Percentiles rank a stretch among this genome's conserved stretches.
phyloP scores from a whole-genome alignment of 1,140 invertebrate species.

The Drosophila setifemur region DNA sequence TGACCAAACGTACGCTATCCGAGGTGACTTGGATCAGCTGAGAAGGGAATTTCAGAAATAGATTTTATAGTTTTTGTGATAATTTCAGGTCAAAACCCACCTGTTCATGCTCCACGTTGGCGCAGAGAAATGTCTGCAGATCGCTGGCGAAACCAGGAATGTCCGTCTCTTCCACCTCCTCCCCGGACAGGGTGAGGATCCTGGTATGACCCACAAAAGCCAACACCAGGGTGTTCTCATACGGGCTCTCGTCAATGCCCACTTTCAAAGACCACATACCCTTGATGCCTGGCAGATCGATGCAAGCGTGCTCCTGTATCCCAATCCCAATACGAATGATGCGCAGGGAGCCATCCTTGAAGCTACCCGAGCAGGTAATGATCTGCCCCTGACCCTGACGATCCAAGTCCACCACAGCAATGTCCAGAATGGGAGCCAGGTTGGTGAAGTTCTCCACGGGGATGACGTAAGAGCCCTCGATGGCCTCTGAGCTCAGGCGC shows the following conservation, averaged over 20 bases:
- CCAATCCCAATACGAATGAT: slow-evolving; percentile 99
- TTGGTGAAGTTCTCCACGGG: slow-evolving; percentile 98
- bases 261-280: slow-evolving; percentile 97
- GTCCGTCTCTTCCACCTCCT: slow-evolving; percentile 98
- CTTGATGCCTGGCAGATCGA: slow-evolving; percentile 98
- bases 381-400: slow-evolving; percentile 98
- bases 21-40: slow-evolving; percentile 87
- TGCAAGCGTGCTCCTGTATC: slow-evolving; percentile 98
- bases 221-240: slow-evolving; percentile 95
- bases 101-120: slow-evolving; percentile 93
- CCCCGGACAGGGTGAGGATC: slow-evolving; percentile 93
- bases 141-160: slow-evolving; percentile 94
- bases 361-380: slow-evolving; percentile 98
- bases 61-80: neutral
- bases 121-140: slow-evolving; percentile 96
- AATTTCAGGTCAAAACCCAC: slow-evolving; percentile 83
- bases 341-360: slow-evolving; percentile 97
- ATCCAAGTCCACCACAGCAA: slow-evolving; percentile 98
- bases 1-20: slow-evolving; percentile 87
- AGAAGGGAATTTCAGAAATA: neutral
- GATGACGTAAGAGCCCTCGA: slow-evolving; percentile 95
- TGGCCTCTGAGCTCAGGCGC: slow-evolving; percentile 92
- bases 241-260: slow-evolving; percentile 83
- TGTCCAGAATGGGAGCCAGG: slow-evolving; percentile 98
- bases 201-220: slow-evolving; percentile 97